A percentile compares a stretch with the other conserved stretches of the same genome.
These are phyloP conservation scores for Motacilla tschutschensis DNA, from an alignment of 2,113 vertebrate species.

Conservation along the genomic window DNA sequence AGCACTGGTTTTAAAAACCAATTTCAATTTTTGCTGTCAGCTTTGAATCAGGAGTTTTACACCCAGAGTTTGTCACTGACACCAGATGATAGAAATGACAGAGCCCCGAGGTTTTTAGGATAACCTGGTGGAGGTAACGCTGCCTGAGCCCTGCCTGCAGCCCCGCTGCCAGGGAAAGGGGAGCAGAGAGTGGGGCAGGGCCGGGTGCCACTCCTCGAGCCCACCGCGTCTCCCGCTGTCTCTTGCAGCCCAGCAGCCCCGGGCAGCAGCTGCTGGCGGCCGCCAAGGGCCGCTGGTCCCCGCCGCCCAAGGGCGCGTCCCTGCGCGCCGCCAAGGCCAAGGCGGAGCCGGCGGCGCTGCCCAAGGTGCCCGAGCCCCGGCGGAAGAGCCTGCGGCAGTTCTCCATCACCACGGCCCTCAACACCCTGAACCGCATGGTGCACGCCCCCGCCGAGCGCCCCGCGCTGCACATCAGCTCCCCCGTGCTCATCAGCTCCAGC, in stretches of 20 bases:
- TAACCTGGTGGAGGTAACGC: accelerated
- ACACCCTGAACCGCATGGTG: conserved; percentile 78
- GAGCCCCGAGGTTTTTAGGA: background rate
- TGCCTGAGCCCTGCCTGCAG: background rate
- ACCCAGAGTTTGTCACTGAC: background rate
- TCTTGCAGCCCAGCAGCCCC: conserved; percentile 78
- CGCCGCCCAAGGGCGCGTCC: conserved; percentile 20
- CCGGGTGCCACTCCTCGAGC: accelerated
- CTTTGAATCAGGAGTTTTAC: background rate
- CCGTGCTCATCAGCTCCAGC: conserved; percentile 77
- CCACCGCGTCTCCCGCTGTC: background rate
- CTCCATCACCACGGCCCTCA: conserved; percentile 74
- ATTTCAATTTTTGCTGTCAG: background rate
- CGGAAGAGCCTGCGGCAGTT: conserved; percentile 75
- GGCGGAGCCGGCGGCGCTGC: conserved; percentile 19
- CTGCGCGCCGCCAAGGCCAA: conserved; percentile 61
- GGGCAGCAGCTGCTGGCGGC: conserved; percentile 80
- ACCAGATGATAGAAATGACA: background rate
- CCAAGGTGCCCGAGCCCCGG: conserved; percentile 67
- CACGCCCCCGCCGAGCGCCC: conserved; percentile 62
- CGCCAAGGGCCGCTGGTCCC: conserved; percentile 66
- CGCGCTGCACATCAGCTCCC: conserved; percentile 69
- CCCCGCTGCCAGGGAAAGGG: background rate
- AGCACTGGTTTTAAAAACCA: background rate
- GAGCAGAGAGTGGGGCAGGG: background rate